Conservation (phyloP, 2,888 invertebrate species). For the Neria commutata region DNA sequence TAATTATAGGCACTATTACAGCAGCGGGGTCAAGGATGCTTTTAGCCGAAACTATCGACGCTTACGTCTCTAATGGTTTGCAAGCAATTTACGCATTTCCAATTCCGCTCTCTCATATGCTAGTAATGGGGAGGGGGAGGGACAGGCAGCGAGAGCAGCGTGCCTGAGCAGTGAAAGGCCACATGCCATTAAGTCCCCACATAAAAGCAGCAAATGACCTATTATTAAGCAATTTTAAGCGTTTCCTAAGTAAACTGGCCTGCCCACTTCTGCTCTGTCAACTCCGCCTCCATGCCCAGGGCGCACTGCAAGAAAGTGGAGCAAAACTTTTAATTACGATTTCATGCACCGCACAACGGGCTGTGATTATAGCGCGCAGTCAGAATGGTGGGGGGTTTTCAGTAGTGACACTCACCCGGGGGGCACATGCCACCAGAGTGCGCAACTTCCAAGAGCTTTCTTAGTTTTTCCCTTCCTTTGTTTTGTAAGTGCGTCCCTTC, state of each 20-base stretch:
- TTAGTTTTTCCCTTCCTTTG: not conserved
- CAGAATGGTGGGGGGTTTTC: too few relatives aligned
- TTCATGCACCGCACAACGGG: not conserved
- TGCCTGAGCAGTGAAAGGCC: too few relatives aligned
- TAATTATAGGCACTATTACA: too few relatives aligned
- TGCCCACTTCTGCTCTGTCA: not conserved
- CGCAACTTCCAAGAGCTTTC: not conserved
- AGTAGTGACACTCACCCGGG: too few relatives aligned
- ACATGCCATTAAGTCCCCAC: not conserved
- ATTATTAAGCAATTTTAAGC: not conserved
- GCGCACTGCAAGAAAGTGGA: not conserved
- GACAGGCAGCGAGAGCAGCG: slow-evolving; percentile 2
- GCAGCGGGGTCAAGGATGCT: too few relatives aligned
- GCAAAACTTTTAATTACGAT: not conserved
- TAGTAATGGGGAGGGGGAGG: not conserved
- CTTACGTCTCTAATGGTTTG: too few relatives aligned
- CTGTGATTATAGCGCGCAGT: too few relatives aligned
- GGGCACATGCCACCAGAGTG: too few relatives aligned
- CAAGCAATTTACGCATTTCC: too few relatives aligned
- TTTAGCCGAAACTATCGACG: too few relatives aligned
- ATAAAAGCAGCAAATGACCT: not conserved
- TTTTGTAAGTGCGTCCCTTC: not conserved
- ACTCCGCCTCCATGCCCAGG: not conserved
- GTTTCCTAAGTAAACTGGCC: not conserved
- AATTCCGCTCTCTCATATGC: slow-evolving; percentile 45